Evolutionary conservation across 2,888 invertebrate species (phyloP), one percentile per base, ranked within the genome.

Genomic region (Sphaerophoria taeniata): DNA sequence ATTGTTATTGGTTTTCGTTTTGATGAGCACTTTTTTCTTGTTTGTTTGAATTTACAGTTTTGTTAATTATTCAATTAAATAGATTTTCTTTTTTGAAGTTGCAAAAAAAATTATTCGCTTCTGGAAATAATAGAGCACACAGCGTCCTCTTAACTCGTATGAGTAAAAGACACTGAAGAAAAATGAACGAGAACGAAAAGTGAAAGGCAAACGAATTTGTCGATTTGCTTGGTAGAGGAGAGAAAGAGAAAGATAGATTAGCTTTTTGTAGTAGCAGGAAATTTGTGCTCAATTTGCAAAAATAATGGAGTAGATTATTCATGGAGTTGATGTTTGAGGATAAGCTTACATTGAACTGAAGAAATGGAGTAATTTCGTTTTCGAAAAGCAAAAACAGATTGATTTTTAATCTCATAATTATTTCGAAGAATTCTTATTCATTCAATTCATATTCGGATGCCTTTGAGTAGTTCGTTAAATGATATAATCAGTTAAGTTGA

Each of bases 151-250:
- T 58, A 77, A 70, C 81, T 85, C 77, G 72, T 55, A 70, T 58
- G 81, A 81, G 85, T 81, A 73, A 77, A 77, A 82, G 77, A 81
- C 76, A 85, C 81, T 85, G 58, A 76, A 45, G 75, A 72, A 67
- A 34, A 11, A 12, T 6, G 49, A 49, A 49, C 7, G 7, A 4
- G 49, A 51, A 51, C 36, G 6, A 39, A 39, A 36, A 43, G 12
- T 39, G 24, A 58, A 7, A 24, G 12, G 7, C 16, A 24, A 24
- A 24, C 24, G 24, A 24, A 24, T 24, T 24, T 2, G 24, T 24
- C 24, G 24, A 24, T 24, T 24, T 24, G 24, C 24, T 24, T 76
- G 69, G 49, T 45, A 63, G 70, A 73, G 45, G 85, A 81, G 43
- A 61, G 55, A 84, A 84, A 84, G 85, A 85, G 81, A 81, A 49